A percentile compares a stretch with the other conserved stretches of the same genome.
phyloP scores from a whole-genome alignment of 2,888 invertebrate genomes.

The Microctonus brassicae region DNA sequence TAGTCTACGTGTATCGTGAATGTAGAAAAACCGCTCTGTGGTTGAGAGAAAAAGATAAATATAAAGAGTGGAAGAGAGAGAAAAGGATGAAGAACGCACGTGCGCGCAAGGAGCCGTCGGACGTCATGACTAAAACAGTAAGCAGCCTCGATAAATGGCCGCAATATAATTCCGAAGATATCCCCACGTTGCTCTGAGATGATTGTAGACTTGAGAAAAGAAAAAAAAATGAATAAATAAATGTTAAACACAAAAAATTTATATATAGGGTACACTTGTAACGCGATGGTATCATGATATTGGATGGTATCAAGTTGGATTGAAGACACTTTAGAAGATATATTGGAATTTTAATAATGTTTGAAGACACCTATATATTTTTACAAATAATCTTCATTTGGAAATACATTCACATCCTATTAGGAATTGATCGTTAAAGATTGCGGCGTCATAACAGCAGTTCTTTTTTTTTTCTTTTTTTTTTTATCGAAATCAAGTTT shows the following conservation, averaged over 20 bases:
- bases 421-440: too few relatives aligned
- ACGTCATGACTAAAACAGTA: conserved; percentile 66
- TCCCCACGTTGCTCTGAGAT: conserved; percentile 48
- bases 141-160: conserved; percentile 61
- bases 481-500: too few relatives aligned
- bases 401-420: too few relatives aligned
- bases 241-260: conserved; percentile 35
- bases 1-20: conserved; percentile 2
- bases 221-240: conserved; percentile 55
- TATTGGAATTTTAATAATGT: too few relatives aligned
- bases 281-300: too few relatives aligned
- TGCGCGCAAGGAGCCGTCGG: conserved; percentile 44
- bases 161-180: conserved; percentile 59
- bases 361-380: too few relatives aligned
- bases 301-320: too few relatives aligned
- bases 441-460: too few relatives aligned
- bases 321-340: too few relatives aligned
- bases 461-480: too few relatives aligned
- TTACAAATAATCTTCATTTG: too few relatives aligned
- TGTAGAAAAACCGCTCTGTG: conserved; percentile 6
- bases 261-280: conserved; percentile 30
- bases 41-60: not conserved
- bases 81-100: conserved; percentile 26
- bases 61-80: conserved; percentile 22
- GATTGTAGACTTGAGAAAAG: conserved; percentile 64